Base-by-base conservation (phyloP, 1,140 invertebrate species). In the Plodia interpunctella region DNA sequence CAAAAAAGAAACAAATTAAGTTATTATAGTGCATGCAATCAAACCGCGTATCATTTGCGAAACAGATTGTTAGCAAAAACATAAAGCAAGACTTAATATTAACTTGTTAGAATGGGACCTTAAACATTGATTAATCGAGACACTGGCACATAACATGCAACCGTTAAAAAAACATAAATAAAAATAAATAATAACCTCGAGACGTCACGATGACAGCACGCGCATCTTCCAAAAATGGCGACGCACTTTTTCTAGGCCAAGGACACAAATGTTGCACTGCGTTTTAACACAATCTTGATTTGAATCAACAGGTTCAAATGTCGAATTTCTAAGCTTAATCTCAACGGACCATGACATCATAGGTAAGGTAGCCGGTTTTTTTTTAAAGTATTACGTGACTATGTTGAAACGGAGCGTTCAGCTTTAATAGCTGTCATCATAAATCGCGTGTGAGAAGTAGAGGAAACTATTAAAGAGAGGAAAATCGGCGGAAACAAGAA, bases 151-250 rank as follows among this genome's bases (percentile, higher is more conserved):
- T 5, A 53, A 28, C 19, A 53, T 53, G 51, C 51, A 25, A 25
- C 5, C 21, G 9, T 28, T 62, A 61, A 62, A 55, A 55, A 50
- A n/a, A n/a, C n/a, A 15, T 54, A 44, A 65, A 66, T 44, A 68
- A 62, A 49, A 62, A 32, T 10, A 32, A 62, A 56, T 65, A 63
- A 70, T 52, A 74, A 78, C 77, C 74, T 82, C 68, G 58, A 68
- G 56, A 74, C 55, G 56, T 79, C 70, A 70, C 61, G 79, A 28
- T 75, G 77, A 80, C 77, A 83, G 73, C 63, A 70, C 73, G 53
- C 58, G 63, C 67, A 65, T 72, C 66, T 70, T 67, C 68, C 69
- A 67, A 78, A 83, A 62, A 81, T 83, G 80, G 75, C 80, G 71
- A 55, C 80, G 75, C 68, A 65, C 76, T 72, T 56, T 65, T 68